Evolutionary conservation across 2,888 invertebrate species (phyloP), one percentile per base, ranked within the genome.

Genomic region (Himalopsyche kuldschensis): DNA sequence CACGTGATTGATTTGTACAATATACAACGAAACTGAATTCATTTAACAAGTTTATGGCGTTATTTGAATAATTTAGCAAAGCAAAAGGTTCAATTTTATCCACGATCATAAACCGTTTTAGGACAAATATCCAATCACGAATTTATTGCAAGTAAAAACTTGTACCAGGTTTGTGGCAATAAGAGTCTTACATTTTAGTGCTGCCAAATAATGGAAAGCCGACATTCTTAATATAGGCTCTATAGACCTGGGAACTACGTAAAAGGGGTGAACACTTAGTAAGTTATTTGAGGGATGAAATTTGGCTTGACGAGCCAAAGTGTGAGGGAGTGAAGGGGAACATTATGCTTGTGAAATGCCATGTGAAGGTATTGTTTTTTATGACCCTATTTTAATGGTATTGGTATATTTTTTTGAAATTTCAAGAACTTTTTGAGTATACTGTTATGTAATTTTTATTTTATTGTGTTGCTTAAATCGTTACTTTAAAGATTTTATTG

Each of bases 211-310:
- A 75, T 75, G 32, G 75, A 75, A 32, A 75, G 24, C 75, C 32
- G n/a, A 75, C 75, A 55, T 75, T 32, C 75, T 32, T 75, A 75
- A 75, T 75, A 75, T 32, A 75, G 75, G 20, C 55, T 55, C 55
- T 75, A n/a, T 30, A 75, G 75, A 32, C 75, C 32, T 75, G 32
- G 75, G 31, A 75, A 30, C 75, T 32, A 30, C 75, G 24, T 32
- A 31, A 32, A 31, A 75, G 32, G 75, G 75, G 75, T 32, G 75
- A 30, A 75, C 75, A 75, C 75, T 75, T 75, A 75, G 75, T 75
- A 75, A 75, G 75, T 75, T 75, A 75, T 75, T 75, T 30, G 75
- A 75, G 32, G 75, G 75, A 31, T 30, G 75, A 75, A 55, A 55
- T 55, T 55, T 55, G 75, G 32, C 75, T 75, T 27, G 75, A 27